A percentile compares a stretch with the other conserved stretches of the same genome.
Conservation (phyloP, 2,888 invertebrate species). For the Caradrina kadenii region DNA sequence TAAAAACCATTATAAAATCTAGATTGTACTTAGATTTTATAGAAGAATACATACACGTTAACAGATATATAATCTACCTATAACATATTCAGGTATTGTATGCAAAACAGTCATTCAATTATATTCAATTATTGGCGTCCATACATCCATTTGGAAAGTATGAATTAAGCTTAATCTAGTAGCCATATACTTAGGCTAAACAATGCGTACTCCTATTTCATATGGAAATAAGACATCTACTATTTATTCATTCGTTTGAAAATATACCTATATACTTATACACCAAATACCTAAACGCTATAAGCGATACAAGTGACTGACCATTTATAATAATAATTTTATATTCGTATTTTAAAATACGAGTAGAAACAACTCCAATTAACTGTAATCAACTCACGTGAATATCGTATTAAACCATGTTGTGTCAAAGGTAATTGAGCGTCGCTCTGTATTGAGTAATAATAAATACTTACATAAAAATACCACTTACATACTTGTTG, state of each 20-base stretch:
- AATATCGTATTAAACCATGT: constrained; percentile 9
- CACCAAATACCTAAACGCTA: not conserved
- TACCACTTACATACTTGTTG: constrained; percentile 5
- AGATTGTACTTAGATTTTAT: constrained; percentile 12
- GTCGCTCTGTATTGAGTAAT: constrained; percentile 26
- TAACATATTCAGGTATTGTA: constrained; percentile 44
- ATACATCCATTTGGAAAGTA: constrained; percentile 50
- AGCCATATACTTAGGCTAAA: constrained; percentile 2
- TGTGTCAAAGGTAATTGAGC: constrained; percentile 37
- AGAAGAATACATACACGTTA: not conserved
- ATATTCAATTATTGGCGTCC: constrained; percentile 33
- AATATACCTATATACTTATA: not conserved
- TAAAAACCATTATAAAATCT: not conserved
- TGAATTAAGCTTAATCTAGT: constrained; percentile 28
- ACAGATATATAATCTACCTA: constrained; percentile 12
- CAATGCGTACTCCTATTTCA: constrained; percentile 10
- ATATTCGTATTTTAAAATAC: not conserved
- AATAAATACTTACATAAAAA: constrained; percentile 2
- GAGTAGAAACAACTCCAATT: constrained; percentile 30
- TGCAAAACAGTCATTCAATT: constrained; percentile 50
- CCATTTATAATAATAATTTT: not conserved
- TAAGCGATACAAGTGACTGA: not conserved
- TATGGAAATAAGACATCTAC: not conserved
- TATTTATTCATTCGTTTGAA: constrained; percentile 4
- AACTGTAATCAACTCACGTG: constrained; percentile 22